Conservation (phyloP, 2,888 invertebrate species). For the Eristalinus aeneus region DNA sequence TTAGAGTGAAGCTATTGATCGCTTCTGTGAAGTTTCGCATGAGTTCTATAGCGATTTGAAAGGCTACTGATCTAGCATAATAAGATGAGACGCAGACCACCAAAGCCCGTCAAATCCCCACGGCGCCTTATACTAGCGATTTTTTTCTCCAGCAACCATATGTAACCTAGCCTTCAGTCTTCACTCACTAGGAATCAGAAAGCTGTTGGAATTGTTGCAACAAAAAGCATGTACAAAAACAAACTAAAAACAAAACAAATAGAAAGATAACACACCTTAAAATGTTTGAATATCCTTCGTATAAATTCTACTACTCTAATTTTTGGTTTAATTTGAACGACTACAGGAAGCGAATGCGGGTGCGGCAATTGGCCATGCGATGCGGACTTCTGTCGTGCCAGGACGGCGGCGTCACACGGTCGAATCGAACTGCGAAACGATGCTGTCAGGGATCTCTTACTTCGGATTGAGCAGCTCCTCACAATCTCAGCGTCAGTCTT, state of each 20-base stretch:
- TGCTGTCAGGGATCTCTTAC: slow-evolving; percentile 50
- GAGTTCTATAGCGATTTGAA: too few species aligned
- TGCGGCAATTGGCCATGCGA: slow-evolving; percentile 64
- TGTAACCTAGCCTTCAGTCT: too few species aligned
- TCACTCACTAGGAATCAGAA: too few species aligned
- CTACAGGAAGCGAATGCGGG: slow-evolving; percentile 68
- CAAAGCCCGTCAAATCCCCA: too few species aligned
- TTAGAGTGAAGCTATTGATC: too few species aligned
- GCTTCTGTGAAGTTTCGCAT: too few species aligned
- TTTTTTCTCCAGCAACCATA: too few species aligned
- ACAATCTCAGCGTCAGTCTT: slow-evolving; percentile 35
- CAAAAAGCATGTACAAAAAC: background rate
- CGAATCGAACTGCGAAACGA: slow-evolving; percentile 49
- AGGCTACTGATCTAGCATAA: too few species aligned
- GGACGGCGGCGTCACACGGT: slow-evolving; percentile 21
- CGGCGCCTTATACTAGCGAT: too few species aligned
- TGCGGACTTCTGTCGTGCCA: slow-evolving; percentile 52
- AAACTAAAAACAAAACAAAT: background rate
- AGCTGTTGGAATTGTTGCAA: too few species aligned
- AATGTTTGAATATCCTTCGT: slow-evolving; percentile 74
- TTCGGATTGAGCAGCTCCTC: slow-evolving; percentile 54
- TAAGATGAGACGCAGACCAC: too few species aligned
- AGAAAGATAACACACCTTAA: slow-evolving; percentile 73
- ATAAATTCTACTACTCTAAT: slow-evolving; percentile 75
- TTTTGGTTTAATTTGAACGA: slow-evolving; percentile 75